phyloP scores from a whole-genome alignment of 1,140 invertebrate genomes.

The Macrocentrus cingulum region DNA sequence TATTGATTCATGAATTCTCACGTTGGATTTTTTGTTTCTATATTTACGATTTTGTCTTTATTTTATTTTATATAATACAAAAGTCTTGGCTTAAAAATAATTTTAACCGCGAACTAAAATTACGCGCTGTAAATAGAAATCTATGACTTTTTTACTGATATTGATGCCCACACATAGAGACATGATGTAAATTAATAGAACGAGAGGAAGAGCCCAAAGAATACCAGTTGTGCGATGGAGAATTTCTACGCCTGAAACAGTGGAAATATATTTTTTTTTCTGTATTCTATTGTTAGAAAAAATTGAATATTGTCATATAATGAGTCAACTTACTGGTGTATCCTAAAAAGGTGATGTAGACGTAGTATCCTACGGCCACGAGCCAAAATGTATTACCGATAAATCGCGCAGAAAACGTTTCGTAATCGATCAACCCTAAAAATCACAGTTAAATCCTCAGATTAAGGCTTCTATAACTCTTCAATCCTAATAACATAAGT shows the following conservation, averaged over 20 bases:
- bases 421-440: slow-evolving; percentile 73
- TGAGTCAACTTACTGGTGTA: slow-evolving; percentile 82
- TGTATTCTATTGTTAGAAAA: neutral
- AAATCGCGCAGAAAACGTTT: slow-evolving; percentile 76
- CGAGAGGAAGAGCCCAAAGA: slow-evolving; percentile 80
- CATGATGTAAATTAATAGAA: slow-evolving; percentile 79
- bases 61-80: neutral
- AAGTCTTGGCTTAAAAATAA: too few relatives aligned
- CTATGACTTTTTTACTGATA: slow-evolving; percentile 73
- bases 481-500: too few relatives aligned
- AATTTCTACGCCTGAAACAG: slow-evolving; percentile 82
- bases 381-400: slow-evolving; percentile 95
- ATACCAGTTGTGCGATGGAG: slow-evolving; percentile 86
- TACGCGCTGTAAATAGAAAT: slow-evolving; percentile 79
- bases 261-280: slow-evolving; percentile 14
- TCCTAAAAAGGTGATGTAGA: slow-evolving; percentile 97
- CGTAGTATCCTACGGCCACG: slow-evolving; percentile 87
- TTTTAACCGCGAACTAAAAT: neutral
- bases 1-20: too few relatives aligned
- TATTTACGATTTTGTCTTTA: too few relatives aligned
- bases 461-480: too few relatives aligned
- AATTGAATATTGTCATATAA: slow-evolving; percentile 14
- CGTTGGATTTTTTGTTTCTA: too few relatives aligned
- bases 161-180: slow-evolving; percentile 73
- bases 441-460: slow-evolving; percentile 27